Evolutionary conservation across 2,888 invertebrate genomes (phyloP).

Genomic region (Pteria penguin): DNA sequence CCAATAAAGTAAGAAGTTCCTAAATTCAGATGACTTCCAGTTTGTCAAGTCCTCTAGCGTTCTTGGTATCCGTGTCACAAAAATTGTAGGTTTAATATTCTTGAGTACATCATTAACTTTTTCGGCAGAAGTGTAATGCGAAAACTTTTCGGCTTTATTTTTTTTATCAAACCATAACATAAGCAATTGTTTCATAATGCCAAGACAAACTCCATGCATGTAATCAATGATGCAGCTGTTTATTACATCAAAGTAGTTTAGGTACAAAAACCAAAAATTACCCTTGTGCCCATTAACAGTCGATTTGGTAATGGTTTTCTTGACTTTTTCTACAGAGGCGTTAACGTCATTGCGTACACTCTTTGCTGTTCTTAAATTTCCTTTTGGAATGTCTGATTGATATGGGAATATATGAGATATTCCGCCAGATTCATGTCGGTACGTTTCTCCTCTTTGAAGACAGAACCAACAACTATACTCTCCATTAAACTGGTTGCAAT

Average conservation of each 20-base stretch:
- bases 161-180: slow-evolving; percentile 37
- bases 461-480: slow-evolving; percentile 32
- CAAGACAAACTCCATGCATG: slow-evolving; percentile 38
- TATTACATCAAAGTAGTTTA: slow-evolving; percentile 22
- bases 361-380: not conserved
- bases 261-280: slow-evolving; percentile 24
- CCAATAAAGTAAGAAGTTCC: slow-evolving; percentile 32
- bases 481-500: too few relatives aligned
- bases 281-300: slow-evolving; percentile 27
- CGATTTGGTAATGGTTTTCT: not conserved
- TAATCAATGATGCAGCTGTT: slow-evolving; percentile 36
- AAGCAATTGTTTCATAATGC: slow-evolving; percentile 27
- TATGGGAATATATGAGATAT: slow-evolving; percentile 17
- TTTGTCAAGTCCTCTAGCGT: slow-evolving; percentile 2
- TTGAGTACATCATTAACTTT: slow-evolving; percentile 6
- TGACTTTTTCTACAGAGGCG: not conserved
- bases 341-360: not conserved
- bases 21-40: slow-evolving; percentile 38
- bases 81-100: slow-evolving; percentile 28
- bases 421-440: slow-evolving; percentile 12
- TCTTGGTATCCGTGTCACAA: slow-evolving; percentile 26
- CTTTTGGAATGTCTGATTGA: not conserved
- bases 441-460: slow-evolving; percentile 27
- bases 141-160: slow-evolving; percentile 15
- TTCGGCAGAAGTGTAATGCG: not conserved